Percentiles rank a stretch among this genome's conserved stretches.
Conservation (phyloP, 2,113 vertebrate genomes). For the Recurvirostra avosetta region DNA sequence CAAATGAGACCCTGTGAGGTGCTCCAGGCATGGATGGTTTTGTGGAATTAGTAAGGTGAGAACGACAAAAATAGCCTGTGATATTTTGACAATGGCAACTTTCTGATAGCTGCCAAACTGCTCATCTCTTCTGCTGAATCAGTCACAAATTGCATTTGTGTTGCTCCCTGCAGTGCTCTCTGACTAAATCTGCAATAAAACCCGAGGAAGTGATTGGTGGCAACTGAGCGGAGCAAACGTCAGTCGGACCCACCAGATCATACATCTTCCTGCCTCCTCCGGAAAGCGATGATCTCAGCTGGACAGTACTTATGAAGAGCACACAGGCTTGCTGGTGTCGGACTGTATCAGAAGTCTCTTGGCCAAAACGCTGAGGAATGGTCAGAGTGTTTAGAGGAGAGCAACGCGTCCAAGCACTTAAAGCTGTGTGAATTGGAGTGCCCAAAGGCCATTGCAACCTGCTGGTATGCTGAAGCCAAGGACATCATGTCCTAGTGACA, state of each 20-base stretch:
- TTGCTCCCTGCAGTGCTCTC: not conserved
- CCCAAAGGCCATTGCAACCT: not conserved
- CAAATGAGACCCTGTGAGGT: not conserved
- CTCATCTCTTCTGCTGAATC: not conserved
- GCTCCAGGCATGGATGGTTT: not conserved
- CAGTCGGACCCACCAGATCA: not conserved
- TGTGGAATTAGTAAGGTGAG: not conserved
- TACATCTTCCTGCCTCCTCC: not conserved
- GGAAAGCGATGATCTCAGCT: not conserved
- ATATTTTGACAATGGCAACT: not conserved
- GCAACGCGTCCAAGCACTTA: not conserved
- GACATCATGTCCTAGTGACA: not conserved
- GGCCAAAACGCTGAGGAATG: not conserved
- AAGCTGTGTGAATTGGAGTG: not conserved
- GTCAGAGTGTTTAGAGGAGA: not conserved
- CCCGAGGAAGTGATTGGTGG: not conserved
- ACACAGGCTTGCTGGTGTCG: not conserved
- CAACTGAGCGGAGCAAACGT: rapidly evolving
- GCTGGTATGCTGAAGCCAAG: not conserved
- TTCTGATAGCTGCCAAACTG: not conserved
- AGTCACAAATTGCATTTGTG: not conserved
- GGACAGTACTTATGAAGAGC: not conserved
- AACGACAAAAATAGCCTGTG: not conserved
- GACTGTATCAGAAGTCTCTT: not conserved
- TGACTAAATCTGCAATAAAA: not conserved